Percentiles rank a stretch among this genome's conserved stretches.
phyloP scores from a whole-genome alignment of 2,113 vertebrate species.

The Rhea pennata region DNA sequence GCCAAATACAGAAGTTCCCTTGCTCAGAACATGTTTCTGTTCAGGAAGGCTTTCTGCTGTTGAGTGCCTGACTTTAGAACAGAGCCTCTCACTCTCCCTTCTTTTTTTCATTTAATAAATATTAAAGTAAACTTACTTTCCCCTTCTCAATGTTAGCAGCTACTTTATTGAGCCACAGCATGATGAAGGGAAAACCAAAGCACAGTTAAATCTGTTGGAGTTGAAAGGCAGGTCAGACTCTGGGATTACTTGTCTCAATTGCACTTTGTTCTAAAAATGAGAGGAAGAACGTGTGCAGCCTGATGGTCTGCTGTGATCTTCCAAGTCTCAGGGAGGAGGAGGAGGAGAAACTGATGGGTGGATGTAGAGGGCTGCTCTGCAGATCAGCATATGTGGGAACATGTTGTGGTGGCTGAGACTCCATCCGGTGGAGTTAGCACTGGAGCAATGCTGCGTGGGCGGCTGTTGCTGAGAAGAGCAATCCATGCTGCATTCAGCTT shows the following conservation, averaged over 20 bases:
- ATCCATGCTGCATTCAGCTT: neutral
- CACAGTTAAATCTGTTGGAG: neutral
- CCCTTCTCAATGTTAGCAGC: neutral
- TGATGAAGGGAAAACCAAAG: neutral
- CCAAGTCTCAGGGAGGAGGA: fast-evolving
- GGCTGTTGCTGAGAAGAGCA: neutral
- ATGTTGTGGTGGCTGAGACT: neutral
- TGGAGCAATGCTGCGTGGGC: neutral
- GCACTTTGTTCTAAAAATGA: neutral
- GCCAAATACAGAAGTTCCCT: neutral
- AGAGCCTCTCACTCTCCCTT: neutral
- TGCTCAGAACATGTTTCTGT: fast-evolving
- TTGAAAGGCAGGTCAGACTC: neutral
- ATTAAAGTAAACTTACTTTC: neutral
- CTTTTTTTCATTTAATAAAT: neutral
- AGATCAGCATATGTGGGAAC: neutral
- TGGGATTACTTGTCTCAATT: neutral
- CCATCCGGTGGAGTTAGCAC: neutral
- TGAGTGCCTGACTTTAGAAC: neutral
- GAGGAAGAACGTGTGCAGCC: neutral
- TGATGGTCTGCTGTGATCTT: fast-evolving
- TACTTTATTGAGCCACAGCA: neutral
- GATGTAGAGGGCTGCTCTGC: neutral
- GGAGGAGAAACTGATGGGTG: neutral
- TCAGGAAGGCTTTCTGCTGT: neutral